These are phyloP conservation scores for Drosophila tanythrix DNA, from an alignment of 2,888 invertebrate species.

Conservation along the genomic window DNA sequence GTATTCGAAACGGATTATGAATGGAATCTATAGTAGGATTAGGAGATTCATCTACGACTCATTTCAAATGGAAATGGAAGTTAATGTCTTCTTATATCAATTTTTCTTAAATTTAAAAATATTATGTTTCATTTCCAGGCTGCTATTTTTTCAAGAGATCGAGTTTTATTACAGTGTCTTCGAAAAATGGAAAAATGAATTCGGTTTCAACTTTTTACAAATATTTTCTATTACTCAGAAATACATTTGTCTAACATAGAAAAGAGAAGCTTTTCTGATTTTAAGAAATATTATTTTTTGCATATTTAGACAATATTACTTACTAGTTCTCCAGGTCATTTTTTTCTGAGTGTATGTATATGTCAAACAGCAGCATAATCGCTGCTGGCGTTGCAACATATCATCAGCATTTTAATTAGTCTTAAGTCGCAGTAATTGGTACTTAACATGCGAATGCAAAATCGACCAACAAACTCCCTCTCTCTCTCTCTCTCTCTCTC, in stretches of 20 bases:
- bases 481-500: constrained; percentile 1
- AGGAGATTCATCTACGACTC: neutral
- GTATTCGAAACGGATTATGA: neutral
- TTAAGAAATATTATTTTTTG: too few species aligned
- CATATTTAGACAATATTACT: neutral
- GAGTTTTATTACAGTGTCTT: neutral
- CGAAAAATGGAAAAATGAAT: neutral
- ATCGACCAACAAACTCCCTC: constrained; percentile 49
- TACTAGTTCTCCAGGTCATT: neutral
- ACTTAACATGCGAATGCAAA: constrained; percentile 73
- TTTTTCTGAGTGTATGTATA: neutral
- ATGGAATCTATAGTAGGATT: neutral
- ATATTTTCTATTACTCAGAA: too few species aligned
- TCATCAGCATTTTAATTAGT: constrained; percentile 69
- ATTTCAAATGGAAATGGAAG: neutral
- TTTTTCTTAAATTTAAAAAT: neutral
- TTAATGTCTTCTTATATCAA: neutral
- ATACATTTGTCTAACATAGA: too few species aligned
- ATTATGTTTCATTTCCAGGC: neutral
- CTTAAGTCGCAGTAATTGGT: constrained; percentile 70
- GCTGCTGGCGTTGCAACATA: constrained; percentile 55
- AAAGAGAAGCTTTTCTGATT: too few species aligned
- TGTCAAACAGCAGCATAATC: constrained; percentile 7
- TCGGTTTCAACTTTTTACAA: neutral
- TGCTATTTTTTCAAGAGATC: neutral